Evolutionary conservation across 2,797 vertebrate genomes (phyloP).

Genomic region (Microctenopoma steveboyesi): DNA sequence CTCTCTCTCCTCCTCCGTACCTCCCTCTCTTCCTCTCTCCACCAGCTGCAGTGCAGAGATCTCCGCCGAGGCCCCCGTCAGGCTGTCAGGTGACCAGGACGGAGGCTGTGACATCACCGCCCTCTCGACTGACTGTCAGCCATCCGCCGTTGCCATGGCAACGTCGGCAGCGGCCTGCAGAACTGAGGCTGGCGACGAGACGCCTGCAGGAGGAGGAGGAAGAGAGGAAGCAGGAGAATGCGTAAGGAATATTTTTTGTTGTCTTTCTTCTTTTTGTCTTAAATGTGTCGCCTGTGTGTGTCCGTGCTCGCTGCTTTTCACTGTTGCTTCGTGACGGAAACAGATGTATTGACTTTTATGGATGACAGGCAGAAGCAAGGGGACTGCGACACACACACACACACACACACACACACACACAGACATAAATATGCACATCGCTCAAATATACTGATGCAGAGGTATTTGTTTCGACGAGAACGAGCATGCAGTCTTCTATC

Average conservation of each 20-base stretch:
- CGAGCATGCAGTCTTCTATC: conserved; percentile 56
- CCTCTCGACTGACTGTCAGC: conserved; percentile 80
- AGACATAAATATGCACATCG: conserved; percentile 39
- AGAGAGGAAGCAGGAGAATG: conserved; percentile 79
- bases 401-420: conserved; percentile 60
- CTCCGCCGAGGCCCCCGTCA: conserved; percentile 81
- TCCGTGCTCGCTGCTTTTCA: neutral
- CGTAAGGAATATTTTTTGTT: conserved; percentile 78
- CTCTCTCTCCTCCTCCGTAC: conserved; percentile 21
- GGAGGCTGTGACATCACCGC: conserved; percentile 83
- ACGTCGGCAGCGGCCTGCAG: conserved; percentile 82
- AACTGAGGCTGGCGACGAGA: conserved; percentile 79
- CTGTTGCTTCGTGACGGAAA: conserved; percentile 16
- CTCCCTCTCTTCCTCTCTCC: conserved; percentile 33
- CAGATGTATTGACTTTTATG: conserved; percentile 47
- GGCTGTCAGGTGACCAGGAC: conserved; percentile 84
- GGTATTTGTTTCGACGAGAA: conserved; percentile 61
- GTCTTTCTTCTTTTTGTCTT: conserved; percentile 1
- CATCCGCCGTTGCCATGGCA: conserved; percentile 86
- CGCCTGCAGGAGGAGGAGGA: conserved; percentile 63
- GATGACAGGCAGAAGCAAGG: conserved; percentile 67
- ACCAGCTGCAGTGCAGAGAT: conserved; percentile 91
- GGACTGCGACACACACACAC: conserved; percentile 72
- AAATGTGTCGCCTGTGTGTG: neutral
- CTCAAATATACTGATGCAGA: conserved; percentile 63